Base-by-base conservation (phyloP, 1,140 invertebrate genomes). In the Drosophila navojoa region DNA sequence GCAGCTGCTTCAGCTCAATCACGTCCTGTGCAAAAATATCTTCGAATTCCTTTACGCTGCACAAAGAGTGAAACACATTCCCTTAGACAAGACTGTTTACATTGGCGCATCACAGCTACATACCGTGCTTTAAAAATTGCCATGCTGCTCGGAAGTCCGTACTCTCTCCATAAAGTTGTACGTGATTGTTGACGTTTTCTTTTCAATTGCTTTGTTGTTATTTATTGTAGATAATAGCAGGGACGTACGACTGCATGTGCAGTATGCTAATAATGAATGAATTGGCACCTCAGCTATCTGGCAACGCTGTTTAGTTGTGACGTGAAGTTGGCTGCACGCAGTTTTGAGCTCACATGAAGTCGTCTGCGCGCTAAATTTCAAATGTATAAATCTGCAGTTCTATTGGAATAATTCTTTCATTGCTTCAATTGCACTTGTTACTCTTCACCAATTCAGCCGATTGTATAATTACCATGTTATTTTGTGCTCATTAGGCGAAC, bases 31-130 rank as follows among this genome's bases (percentile, higher is more conserved):
- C 92, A 4, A 97, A 91, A 58, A 95, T 90, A 69, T 96, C 94
- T 85, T 96, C 94, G 82, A 96, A 96, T 77, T 96, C 95, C 92
- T 95, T 95, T 58, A 97, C 94, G 89, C 96, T 97, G 82, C 29
- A n/a, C n/a, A 27, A 16, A 50, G 13, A 58, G 54, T 44, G 19
- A 58, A 5, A 60, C 13, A 40, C 47, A 55, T n/a, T 45, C 13
- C 9, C n/a, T 29, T n/a, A 52, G n/a, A 40, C 11, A 0, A 6
- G 3, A 3, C 59, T 68, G 40, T 54, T 68, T 60, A 40, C 22
- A 38, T 55, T 60, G 7, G 7, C 4, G 19, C 47, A 5, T 1
- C 1, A 53, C 3, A 11, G 38, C 9, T 44, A 61, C 74, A 5
- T 64, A 91, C 90, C 90, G 80, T 61, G 84, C 87, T 68, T 91